These are phyloP conservation scores for Cryptosula pallasiana DNA, from an alignment of 2,888 invertebrate genomes.

Conservation along the genomic window DNA sequence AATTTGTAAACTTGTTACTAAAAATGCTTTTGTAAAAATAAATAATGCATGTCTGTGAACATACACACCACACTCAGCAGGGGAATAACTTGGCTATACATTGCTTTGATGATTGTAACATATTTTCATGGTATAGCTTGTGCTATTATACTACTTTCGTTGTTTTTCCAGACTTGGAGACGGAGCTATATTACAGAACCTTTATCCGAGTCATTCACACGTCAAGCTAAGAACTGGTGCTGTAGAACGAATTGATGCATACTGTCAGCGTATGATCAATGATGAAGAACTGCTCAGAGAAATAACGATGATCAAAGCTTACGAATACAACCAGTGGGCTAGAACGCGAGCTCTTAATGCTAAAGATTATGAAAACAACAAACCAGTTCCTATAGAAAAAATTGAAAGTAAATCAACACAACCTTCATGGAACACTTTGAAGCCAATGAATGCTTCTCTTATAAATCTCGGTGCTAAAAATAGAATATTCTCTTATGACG, in stretches of 20 bases:
- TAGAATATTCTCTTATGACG: constrained; percentile 13
- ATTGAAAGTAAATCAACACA: constrained; percentile 19
- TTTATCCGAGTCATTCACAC: constrained; percentile 21
- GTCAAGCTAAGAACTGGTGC: background rate
- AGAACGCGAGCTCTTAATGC: constrained; percentile 4
- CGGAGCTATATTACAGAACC: constrained; percentile 23
- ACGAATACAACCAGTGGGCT: constrained; percentile 23
- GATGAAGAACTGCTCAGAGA: background rate
- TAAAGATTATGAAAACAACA: constrained; percentile 11
- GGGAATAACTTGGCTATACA: too few species aligned
- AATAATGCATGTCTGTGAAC: too few species aligned
- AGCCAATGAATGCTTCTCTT: background rate
- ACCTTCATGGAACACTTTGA: background rate
- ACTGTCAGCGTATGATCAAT: constrained; percentile 2
- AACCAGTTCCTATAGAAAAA: background rate
- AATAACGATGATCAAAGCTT: constrained; percentile 5
- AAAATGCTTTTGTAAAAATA: too few species aligned
- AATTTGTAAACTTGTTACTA: too few species aligned
- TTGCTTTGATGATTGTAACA: too few species aligned
- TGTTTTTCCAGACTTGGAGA: constrained; percentile 19
- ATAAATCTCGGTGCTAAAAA: background rate
- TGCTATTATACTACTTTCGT: too few species aligned
- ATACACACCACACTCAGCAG: too few species aligned
- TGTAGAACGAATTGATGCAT: constrained; percentile 3
- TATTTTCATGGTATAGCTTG: too few species aligned